Evolutionary conservation across 2,888 invertebrate species (phyloP), one percentile per base, ranked within the genome.

Genomic region (Noctua fimbriata): DNA sequence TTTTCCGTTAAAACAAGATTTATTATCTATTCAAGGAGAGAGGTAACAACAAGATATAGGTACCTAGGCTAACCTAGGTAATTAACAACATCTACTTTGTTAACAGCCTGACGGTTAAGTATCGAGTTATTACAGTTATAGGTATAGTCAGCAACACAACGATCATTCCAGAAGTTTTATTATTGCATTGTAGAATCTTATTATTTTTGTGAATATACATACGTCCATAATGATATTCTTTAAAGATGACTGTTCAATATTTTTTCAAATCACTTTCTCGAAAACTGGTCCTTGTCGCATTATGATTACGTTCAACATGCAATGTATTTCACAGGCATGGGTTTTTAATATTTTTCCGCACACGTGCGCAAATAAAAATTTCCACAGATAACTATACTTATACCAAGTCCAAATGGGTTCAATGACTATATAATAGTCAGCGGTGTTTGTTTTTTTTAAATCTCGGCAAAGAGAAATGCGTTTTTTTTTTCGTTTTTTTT

Each of bases 1-100:
- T 47, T 69, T 55, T 78, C 14, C 18, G 7, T 55, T 32, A 4
- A 18, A 44, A 69, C 36, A 65, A 47, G 65, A 52, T 63, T 69
- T 60, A 44, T 14, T 24, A 44, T 12, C 1, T 55, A 32, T 72
- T 71, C 67, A 72, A 67, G 47, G 66, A 66, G 18, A n/a, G 65
- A 58, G 47, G 55, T 66, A 36, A 36, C 16, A 47, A 44, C n/a
- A 79, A 79, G n/a, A 21, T 58, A 67, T 49, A 36, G 32, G 32
- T 36, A 36, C 32, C 3, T 36, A 36, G 32, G 32, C 32, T 36
- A 36, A 18, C 41, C 44, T 24, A 66, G 36, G 65, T 65, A 5
- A 47, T 78, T 60, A 66, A 60, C 21, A 55, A 65, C 44, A 36
- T 44, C n/a, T 44, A 44, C 66, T 66, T 6, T 36, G 47, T 58